phyloP scores from a whole-genome alignment of 2,888 invertebrate species.

The Drosophila meridiana region DNA sequence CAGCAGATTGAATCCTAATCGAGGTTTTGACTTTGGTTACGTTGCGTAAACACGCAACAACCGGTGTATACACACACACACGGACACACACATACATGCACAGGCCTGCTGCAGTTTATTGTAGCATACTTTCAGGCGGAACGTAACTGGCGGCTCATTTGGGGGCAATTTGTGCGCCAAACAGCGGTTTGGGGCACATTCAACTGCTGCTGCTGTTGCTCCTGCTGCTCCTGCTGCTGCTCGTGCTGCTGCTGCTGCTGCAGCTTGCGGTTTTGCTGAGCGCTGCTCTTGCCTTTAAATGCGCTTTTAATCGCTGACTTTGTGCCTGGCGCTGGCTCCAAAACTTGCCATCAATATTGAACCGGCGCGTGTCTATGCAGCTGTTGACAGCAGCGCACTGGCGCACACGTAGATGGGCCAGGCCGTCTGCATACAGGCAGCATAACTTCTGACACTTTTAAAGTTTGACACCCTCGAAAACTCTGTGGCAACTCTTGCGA shows the following conservation, averaged over 20 bases:
- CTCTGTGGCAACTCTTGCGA: slow-evolving; percentile 41
- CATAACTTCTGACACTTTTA: slow-evolving; percentile 79
- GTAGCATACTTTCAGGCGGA: slow-evolving; percentile 71
- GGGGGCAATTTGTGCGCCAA: slow-evolving; percentile 53
- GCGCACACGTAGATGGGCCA: slow-evolving; percentile 61
- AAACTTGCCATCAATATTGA: slow-evolving; percentile 78
- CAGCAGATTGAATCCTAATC: slow-evolving; percentile 84
- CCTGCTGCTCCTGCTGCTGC: no score
- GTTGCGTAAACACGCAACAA: slow-evolving; percentile 84
- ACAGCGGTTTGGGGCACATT: slow-evolving; percentile 31
- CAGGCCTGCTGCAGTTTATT: slow-evolving; percentile 66
- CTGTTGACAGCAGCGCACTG: slow-evolving; percentile 64
- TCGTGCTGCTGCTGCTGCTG: slow-evolving; percentile 45
- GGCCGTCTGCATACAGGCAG: background rate
- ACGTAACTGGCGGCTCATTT: slow-evolving; percentile 45
- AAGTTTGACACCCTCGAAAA: slow-evolving; percentile 69
- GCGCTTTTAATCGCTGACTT: slow-evolving; percentile 73
- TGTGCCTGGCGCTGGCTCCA: slow-evolving; percentile 36
- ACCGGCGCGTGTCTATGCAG: slow-evolving; percentile 71
- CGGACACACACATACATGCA: slow-evolving; percentile 7
- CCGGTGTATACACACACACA: slow-evolving; percentile 55
- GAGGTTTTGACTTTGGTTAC: slow-evolving; percentile 84
- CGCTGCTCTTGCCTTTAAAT: slow-evolving; percentile 60
- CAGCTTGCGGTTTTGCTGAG: slow-evolving; percentile 45
- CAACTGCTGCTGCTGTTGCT: slow-evolving; percentile 37